Conservation (phyloP, 2,888 invertebrate genomes). For the Deilephila porcellus region DNA sequence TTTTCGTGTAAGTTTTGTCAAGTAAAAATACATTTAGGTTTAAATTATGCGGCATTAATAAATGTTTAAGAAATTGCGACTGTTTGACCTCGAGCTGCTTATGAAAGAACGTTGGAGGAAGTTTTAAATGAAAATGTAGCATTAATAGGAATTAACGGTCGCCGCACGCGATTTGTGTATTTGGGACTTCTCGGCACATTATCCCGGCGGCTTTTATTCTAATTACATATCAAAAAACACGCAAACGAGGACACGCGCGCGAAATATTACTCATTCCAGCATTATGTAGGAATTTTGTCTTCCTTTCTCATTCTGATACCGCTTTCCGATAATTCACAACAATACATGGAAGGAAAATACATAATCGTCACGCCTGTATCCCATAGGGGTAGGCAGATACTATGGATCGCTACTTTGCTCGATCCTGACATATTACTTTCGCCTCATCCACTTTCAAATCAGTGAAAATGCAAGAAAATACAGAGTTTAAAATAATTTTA, state of each 20-base stretch:
- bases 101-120: conserved; percentile 4
- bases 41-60: conserved; percentile 1
- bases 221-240: conserved; percentile 1
- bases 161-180: conserved; percentile 40
- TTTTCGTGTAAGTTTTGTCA: neutral
- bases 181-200: conserved; percentile 30
- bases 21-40: neutral
- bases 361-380: too few species aligned
- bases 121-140: conserved; percentile 20
- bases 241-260: neutral
- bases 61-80: neutral
- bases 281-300: neutral
- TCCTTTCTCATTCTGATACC: neutral
- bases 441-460: too few species aligned
- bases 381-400: too few species aligned
- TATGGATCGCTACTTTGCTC: too few species aligned
- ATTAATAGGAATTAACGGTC: conserved; percentile 29
- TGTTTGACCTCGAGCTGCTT: neutral
- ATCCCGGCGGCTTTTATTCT: conserved; percentile 10
- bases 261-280: neutral
- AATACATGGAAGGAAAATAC: too few species aligned
- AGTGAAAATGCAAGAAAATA: too few species aligned
- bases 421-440: too few species aligned
- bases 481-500: too few species aligned
- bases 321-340: too few species aligned